Conservation (phyloP, 2,797 vertebrate species). For the Prionace glauca region DNA sequence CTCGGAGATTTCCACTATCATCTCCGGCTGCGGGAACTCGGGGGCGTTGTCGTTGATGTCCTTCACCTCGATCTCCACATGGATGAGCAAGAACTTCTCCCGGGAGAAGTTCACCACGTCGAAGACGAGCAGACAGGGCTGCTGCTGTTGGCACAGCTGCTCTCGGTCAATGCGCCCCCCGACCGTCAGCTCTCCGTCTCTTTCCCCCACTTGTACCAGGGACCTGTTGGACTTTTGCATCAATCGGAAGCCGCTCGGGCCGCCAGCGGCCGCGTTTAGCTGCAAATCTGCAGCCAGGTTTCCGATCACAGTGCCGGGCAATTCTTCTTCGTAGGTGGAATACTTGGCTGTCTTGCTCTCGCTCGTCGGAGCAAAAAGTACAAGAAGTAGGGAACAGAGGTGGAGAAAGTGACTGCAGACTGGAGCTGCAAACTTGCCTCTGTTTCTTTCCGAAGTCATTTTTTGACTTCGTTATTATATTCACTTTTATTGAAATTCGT, state of each 20-base stretch:
- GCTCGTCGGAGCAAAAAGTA: slow-evolving; percentile 46
- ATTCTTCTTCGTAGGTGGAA: slow-evolving; percentile 81
- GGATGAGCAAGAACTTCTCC: slow-evolving; percentile 81
- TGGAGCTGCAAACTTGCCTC: background rate
- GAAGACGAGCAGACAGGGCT: slow-evolving; percentile 78
- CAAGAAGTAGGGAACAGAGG: slow-evolving; percentile 52
- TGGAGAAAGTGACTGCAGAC: background rate
- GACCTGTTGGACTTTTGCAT: slow-evolving; percentile 85
- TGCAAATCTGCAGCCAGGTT: slow-evolving; percentile 85
- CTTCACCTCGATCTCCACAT: slow-evolving; percentile 87
- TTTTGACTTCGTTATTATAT: background rate
- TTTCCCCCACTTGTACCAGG: slow-evolving; percentile 78
- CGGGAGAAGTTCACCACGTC: slow-evolving; percentile 87
- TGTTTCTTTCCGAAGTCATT: background rate
- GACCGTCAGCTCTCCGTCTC: slow-evolving; percentile 79
- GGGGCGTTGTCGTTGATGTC: slow-evolving; percentile 90
- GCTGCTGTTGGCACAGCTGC: slow-evolving; percentile 71
- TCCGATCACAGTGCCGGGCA: slow-evolving; percentile 82
- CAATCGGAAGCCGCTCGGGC: slow-evolving; percentile 74
- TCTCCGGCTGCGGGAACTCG: slow-evolving; percentile 72
- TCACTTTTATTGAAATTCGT: background rate
- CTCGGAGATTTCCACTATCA: slow-evolving; percentile 80
- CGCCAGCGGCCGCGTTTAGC: slow-evolving; percentile 63
- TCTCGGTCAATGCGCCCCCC: slow-evolving; percentile 84
- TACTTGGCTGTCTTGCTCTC: slow-evolving; percentile 78